Percentiles rank a stretch among this genome's conserved stretches.
phyloP scores from a whole-genome alignment of 2,797 vertebrate genomes.

The Manis crassicaudata region DNA sequence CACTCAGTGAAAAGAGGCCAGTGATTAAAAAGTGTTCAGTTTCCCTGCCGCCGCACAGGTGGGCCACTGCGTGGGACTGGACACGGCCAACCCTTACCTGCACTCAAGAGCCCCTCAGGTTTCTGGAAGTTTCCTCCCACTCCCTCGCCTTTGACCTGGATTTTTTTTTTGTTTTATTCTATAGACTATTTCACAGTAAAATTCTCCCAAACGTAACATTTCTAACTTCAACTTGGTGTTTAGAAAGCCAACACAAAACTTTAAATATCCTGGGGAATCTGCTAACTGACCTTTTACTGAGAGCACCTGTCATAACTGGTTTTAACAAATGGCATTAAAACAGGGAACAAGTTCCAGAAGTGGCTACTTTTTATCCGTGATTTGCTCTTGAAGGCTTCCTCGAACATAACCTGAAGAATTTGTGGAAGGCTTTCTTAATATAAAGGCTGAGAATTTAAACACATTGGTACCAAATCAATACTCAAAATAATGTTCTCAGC shows the following conservation, averaged over 20 bases:
- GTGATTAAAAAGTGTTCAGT: neutral
- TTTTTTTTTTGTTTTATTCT: neutral
- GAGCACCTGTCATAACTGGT: neutral
- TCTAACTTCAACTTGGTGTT: slow-evolving; percentile 40
- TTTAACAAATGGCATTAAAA: slow-evolving; percentile 28
- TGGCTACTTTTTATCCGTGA: slow-evolving; percentile 47
- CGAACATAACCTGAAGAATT: slow-evolving; percentile 43
- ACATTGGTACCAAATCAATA: neutral
- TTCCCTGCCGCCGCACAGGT: neutral
- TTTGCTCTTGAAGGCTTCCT: slow-evolving; percentile 32
- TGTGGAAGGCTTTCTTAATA: neutral
- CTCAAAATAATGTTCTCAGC: neutral
- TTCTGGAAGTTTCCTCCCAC: neutral
- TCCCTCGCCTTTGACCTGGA: neutral
- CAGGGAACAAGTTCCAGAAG: neutral
- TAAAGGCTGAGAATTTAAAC: slow-evolving; percentile 20
- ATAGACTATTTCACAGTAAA: neutral
- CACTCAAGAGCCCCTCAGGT: neutral
- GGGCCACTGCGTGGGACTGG: neutral
- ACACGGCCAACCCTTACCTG: neutral
- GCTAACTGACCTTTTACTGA: slow-evolving; percentile 56
- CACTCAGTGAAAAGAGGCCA: neutral
- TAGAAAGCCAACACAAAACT: slow-evolving; percentile 22
- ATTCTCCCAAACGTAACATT: slow-evolving; percentile 3
- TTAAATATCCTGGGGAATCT: slow-evolving; percentile 18